Base-by-base conservation (phyloP, 2,113 vertebrate genomes). In the Cololabis saira region DNA sequence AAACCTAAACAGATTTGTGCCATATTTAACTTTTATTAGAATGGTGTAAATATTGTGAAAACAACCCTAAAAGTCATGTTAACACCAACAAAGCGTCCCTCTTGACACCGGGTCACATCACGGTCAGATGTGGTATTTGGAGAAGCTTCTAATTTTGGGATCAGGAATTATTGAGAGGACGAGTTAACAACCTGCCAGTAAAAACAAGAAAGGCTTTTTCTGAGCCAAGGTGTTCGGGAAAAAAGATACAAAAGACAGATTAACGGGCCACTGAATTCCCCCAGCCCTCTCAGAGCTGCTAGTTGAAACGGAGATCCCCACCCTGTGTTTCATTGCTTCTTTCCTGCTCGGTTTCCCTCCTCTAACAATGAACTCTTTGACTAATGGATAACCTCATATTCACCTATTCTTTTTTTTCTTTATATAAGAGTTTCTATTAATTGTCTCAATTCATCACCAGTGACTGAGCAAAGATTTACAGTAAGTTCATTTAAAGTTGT, bases 111-210 rank as follows among this genome's bases (percentile, higher is more conserved):
- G 66, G 71, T 83, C 72, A 75, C 51, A 19, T 64, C 45, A 12
- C 70, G 87, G 92, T 93, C 86, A 90, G 58, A 63, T 52, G 43
- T 27, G 60, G 62, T 74, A 27, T 78, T 74, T 62, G 82, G 72
- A 71, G 42, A 19, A 67, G 58, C 37, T 21, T 50, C 81, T 83
- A 80, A 87, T 90, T 91, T 90, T 59, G 11, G 56, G 58, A 69
- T 86, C 70, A 78, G 61, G 57, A 51, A 54, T 73, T 94, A 94
- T 93, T 92, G 88, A 88, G 81, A 92, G 80, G 78, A 90, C 19
- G 47, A 73, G 76, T 78, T 80, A 84, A 80, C 71, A 87, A 68
- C 64, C 82, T 81, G 85, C 76, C 86, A 82, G 80, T 88, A 86
- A 86, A 88, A 90, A 92, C 86, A 53, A 86, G 75, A 54, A 67